Conservation (phyloP, 2,797 vertebrate genomes). For the Lepus townsendii region DNA sequence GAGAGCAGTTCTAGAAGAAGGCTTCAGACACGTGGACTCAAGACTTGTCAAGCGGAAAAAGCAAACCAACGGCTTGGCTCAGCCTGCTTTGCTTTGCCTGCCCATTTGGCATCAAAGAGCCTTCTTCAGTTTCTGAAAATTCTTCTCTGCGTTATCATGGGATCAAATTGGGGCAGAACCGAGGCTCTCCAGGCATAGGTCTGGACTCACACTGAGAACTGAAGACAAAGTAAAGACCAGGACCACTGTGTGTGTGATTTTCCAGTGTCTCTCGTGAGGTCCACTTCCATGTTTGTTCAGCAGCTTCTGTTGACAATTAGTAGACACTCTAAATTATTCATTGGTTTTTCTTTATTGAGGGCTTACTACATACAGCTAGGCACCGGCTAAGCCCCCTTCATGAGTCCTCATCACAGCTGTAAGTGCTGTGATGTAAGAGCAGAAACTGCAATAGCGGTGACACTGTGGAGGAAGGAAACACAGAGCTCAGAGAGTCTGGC, state of each 20-base stretch:
- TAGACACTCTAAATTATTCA: neutral
- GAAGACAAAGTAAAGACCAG: constrained; percentile 19
- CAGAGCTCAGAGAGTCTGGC: neutral
- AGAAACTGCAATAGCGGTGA: neutral
- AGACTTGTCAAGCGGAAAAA: neutral
- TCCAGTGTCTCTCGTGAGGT: neutral
- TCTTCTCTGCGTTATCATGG: neutral
- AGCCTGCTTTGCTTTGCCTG: neutral
- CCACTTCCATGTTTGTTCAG: neutral
- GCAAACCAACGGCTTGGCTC: neutral
- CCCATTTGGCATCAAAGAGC: neutral
- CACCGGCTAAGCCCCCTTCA: rapidly evolving
- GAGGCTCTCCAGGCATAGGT: neutral
- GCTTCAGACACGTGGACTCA: neutral
- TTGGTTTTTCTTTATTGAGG: neutral
- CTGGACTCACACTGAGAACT: neutral
- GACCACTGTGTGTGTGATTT: neutral
- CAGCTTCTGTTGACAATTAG: neutral
- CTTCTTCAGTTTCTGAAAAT: neutral
- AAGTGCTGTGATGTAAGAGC: too few species aligned
- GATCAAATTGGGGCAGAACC: neutral
- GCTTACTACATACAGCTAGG: neutral
- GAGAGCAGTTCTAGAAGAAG: neutral
- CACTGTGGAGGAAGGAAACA: neutral
- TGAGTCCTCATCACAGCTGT: neutral